Evolutionary conservation across 2,888 invertebrate genomes (phyloP), one percentile per base, ranked within the genome.

Genomic region (Diarsia dahlii): DNA sequence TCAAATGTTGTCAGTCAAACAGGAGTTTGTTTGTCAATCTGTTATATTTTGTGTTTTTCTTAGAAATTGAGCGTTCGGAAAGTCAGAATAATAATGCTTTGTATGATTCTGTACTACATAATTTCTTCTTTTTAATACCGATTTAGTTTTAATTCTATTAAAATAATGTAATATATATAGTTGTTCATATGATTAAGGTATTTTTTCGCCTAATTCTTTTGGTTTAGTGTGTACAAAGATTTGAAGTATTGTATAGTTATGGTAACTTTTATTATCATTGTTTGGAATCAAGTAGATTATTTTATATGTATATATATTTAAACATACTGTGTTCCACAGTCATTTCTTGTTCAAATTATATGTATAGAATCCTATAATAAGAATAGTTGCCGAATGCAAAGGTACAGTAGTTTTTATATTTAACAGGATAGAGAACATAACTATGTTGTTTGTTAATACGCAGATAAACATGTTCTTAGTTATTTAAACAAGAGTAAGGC

Each of bases 141-240:
- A 28, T 70, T 67, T 63, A 71, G 58, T 64, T 71, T 34, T 62
- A 60, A 69, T 68, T 13, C 12, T 68, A 58, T 23, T 60, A 34
- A n/a, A 28, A 50, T 80, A 70, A 52, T 84, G 58, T 81, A 74
- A 70, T 34, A 64, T 64, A 63, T 70, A 9, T 15, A 74, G 72
- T 79, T 83, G 58, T 70, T 52, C 60, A 74, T 52, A 64, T 80
- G 50, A 39, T 64, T 52, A 73, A 56, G 56, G 48, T 67, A 63
- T 45, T 63, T 45, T n/a, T 45, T 79, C 28, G 64, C 58, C 23
- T 18, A 45, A 50, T 78, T 81, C 56, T 52, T 23, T 74, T 62
- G 46, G 60, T 74, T 84, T 84, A 23, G 75, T 69, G 62, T 84
- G 84, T 80, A 84, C 84, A 81, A 80, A 84, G 80, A 69, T 64